phyloP scores from a whole-genome alignment of 2,888 invertebrate genomes.

The Cheilosia vernalis region DNA sequence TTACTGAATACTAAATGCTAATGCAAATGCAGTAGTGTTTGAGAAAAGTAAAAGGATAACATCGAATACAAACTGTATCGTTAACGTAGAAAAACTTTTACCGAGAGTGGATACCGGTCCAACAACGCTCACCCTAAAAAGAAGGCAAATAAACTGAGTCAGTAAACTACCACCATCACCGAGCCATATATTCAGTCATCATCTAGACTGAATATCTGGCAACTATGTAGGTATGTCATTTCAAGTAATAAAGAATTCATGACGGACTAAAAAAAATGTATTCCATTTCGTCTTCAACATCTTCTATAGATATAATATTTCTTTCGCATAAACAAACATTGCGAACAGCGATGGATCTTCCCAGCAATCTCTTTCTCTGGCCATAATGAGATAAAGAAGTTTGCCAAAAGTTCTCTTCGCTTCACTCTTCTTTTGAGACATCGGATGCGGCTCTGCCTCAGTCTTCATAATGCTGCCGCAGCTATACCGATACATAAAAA shows the following conservation, averaged over 20 bases:
- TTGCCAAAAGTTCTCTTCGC: conserved; percentile 60
- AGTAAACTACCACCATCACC: background rate
- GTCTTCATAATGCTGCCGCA: conserved; percentile 37
- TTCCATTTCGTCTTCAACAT: background rate
- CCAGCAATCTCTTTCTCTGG: conserved; percentile 19
- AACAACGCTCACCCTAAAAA: background rate
- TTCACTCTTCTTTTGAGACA: conserved; percentile 46
- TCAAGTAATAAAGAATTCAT: conserved; percentile 54
- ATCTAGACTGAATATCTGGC: conserved; percentile 7
- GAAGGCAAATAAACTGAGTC: background rate
- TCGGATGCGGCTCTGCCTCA: conserved; percentile 19
- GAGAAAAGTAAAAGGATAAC: background rate
- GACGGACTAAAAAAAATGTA: conserved; percentile 13
- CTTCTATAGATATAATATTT: conserved; percentile 32
- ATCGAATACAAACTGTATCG: conserved; percentile 10
- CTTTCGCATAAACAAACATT: conserved; percentile 56
- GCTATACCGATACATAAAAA: background rate
- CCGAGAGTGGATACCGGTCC: background rate
- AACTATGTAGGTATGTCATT: conserved; percentile 10
- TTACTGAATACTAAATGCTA: background rate
- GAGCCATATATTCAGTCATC: background rate
- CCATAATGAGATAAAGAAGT: conserved; percentile 67
- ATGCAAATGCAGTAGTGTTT: background rate
- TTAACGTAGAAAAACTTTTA: conserved; percentile 35
- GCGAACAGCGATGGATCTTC: conserved; percentile 12